These are phyloP conservation scores for Maccullochella peelii DNA, from an alignment of 2,113 vertebrate genomes.

Conservation along the genomic window DNA sequence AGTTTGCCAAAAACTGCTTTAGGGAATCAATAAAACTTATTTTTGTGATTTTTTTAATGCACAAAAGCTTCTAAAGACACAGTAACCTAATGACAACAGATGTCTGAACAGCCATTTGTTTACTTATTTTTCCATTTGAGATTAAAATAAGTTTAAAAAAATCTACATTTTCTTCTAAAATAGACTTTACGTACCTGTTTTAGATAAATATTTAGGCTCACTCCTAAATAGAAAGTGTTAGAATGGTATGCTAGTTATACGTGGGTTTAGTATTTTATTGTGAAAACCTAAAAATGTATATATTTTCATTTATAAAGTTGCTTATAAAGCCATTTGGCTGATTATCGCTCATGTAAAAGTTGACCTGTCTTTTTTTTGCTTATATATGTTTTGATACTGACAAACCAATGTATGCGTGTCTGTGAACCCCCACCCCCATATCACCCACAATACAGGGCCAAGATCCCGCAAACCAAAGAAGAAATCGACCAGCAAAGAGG, in stretches of 20 bases:
- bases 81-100: neutral
- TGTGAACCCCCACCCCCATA: neutral
- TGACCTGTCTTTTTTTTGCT: neutral
- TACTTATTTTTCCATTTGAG: neutral
- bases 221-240: constrained; percentile 9
- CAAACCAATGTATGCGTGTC: constrained; percentile 4
- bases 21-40: neutral
- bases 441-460: constrained; percentile 85
- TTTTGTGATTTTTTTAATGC: neutral
- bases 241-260: neutral
- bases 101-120: neutral
- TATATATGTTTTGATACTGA: constrained; percentile 31
- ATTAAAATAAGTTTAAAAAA: neutral
- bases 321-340: neutral
- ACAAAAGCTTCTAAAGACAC: neutral
- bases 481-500: constrained; percentile 92
- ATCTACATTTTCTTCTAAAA: neutral
- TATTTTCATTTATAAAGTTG: neutral
- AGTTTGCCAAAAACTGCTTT: neutral
- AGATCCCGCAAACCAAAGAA: constrained; percentile 99
- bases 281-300: neutral
- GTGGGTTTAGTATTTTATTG: neutral
- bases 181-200: constrained; percentile 37
- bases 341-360: neutral
- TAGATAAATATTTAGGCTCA: neutral